phyloP scores from a whole-genome alignment of 2,888 invertebrate species.

The Tyria jacobaeae region DNA sequence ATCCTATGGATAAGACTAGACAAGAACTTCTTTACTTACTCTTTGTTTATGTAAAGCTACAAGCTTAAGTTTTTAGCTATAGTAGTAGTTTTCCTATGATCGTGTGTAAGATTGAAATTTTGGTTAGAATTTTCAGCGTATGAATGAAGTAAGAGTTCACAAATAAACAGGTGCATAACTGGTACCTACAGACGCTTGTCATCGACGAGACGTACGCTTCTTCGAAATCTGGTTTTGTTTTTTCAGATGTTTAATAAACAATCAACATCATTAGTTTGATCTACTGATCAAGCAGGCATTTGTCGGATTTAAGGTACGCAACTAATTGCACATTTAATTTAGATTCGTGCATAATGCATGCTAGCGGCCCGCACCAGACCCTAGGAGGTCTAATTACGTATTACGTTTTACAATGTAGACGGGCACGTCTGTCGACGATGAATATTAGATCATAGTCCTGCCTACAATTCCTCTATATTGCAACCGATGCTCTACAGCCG shows the following conservation, averaged over 20 bases:
- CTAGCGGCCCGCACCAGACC: constrained; percentile 63
- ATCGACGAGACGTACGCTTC: background rate
- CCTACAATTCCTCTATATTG: constrained; percentile 70
- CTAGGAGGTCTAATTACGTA: constrained; percentile 83
- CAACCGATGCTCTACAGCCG: constrained; percentile 56
- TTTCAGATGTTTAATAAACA: too few relatives aligned
- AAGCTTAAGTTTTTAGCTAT: too few relatives aligned
- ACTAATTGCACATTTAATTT: constrained; percentile 83
- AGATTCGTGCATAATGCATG: constrained; percentile 83
- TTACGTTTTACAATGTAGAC: constrained; percentile 82
- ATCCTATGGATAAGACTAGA: too few relatives aligned
- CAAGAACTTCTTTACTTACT: too few relatives aligned
- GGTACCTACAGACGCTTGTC: too few relatives aligned
- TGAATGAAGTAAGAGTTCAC: too few relatives aligned
- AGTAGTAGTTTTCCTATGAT: too few relatives aligned
- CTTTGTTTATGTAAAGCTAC: too few relatives aligned
- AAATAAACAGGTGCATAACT: too few relatives aligned
- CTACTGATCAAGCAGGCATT: constrained; percentile 48
- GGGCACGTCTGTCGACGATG: constrained; percentile 78
- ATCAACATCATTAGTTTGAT: constrained; percentile 45
- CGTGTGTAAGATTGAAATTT: too few relatives aligned
- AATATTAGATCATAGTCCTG: constrained; percentile 80
- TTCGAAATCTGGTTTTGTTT: background rate
- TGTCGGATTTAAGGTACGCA: constrained; percentile 69
- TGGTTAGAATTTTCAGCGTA: too few relatives aligned